Evolutionary conservation across 2,113 vertebrate species (phyloP).

Genomic region (Colius striatus): DNA sequence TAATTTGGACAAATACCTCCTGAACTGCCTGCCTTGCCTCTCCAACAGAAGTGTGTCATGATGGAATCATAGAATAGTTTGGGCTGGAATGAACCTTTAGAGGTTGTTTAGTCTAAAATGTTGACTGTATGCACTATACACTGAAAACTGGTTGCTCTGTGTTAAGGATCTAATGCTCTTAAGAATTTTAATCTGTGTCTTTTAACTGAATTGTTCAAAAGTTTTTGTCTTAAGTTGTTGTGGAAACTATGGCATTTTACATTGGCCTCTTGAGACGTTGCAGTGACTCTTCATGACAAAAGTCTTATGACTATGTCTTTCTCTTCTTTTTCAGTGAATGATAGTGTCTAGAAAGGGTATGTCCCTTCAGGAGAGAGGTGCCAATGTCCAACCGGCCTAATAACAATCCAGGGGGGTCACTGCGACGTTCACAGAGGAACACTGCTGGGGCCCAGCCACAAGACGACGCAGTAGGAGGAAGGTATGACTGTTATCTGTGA

Average conservation of each 20-base stretch:
- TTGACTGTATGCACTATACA: not conserved
- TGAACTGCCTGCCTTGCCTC: not conserved
- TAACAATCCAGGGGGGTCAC: conserved; percentile 99
- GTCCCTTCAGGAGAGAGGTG: conserved; percentile 99
- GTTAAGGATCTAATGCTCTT: not conserved
- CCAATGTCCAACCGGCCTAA: conserved; percentile 99
- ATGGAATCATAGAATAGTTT: not conserved
- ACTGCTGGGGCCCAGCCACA: conserved; percentile 99
- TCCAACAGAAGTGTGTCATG: fast-evolving
- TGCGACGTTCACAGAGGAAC: conserved; percentile 99
- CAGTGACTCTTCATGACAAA: not conserved
- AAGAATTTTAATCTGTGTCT: not conserved
- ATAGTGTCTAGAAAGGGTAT: conserved; percentile 99
- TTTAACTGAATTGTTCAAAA: not conserved
- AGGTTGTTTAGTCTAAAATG: not conserved
- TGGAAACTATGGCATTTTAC: not conserved
- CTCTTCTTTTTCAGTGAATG: conserved; percentile 91
- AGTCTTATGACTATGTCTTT: not conserved
- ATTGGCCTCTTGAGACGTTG: not conserved
- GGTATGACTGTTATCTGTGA: conserved; percentile 76
- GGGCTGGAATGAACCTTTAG: not conserved
- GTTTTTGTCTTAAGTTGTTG: not conserved
- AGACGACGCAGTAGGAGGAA: conserved; percentile 96
- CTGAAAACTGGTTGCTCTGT: not conserved
- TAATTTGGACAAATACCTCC: not conserved